Conservation (phyloP, 2,797 vertebrate genomes). For the Sylvia borin region DNA sequence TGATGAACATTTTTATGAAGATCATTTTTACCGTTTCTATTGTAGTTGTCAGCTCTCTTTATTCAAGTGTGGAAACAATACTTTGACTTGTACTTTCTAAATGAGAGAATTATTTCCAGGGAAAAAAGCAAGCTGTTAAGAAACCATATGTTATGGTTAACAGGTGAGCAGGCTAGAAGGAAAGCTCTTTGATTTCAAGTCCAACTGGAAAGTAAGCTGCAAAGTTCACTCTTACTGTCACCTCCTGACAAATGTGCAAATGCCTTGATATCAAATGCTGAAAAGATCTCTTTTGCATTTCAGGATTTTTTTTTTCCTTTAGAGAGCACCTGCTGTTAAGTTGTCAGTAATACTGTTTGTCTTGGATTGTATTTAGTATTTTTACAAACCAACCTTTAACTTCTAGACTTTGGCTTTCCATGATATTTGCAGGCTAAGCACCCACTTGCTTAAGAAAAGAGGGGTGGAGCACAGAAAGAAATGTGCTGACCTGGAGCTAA, state of each 20-base stretch:
- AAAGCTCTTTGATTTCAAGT: conserved; percentile 41
- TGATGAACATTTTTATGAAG: conserved; percentile 76
- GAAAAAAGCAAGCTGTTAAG: conserved; percentile 36
- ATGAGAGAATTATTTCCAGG: conserved; percentile 52
- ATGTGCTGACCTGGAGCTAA: conserved; percentile 40
- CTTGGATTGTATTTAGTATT: conserved; percentile 47
- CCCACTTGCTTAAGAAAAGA: conserved; percentile 22
- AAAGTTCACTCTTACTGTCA: conserved; percentile 42
- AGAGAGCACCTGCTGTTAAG: conserved; percentile 49
- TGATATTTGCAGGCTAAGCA: conserved; percentile 29
- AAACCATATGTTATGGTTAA: conserved; percentile 19
- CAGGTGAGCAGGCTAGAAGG: conserved; percentile 31
- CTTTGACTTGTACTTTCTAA: conserved; percentile 65
- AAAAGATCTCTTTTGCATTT: conserved; percentile 44
- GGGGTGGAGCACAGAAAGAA: neutral
- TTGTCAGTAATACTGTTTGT: conserved; percentile 52
- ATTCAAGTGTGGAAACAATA: conserved; percentile 57
- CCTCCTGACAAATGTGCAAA: conserved; percentile 52
- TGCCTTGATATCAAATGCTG: conserved; percentile 66
- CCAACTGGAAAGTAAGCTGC: conserved; percentile 34
- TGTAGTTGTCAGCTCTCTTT: conserved; percentile 62
- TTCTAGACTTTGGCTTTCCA: conserved; percentile 39
- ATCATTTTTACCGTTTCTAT: conserved; percentile 77
- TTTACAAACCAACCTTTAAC: conserved; percentile 37
- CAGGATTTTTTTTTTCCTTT: conserved; percentile 33